Percentiles rank a stretch among this genome's conserved stretches.
These are phyloP conservation scores for Perca fluviatilis DNA, from an alignment of 2,113 vertebrate species.

Conservation along the genomic window DNA sequence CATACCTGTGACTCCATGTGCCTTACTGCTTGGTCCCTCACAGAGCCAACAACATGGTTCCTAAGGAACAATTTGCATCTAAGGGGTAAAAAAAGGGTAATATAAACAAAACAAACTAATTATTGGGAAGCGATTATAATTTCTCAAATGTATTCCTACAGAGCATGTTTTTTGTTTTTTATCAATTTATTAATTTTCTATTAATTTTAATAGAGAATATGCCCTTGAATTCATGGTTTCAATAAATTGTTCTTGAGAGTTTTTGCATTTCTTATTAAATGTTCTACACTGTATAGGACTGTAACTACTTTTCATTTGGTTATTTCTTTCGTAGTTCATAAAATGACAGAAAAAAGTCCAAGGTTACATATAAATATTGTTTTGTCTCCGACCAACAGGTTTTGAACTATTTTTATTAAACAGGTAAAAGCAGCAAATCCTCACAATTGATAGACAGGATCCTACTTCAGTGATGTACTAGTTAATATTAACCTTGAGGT, in stretches of 20 bases:
- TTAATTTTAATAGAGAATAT: background rate
- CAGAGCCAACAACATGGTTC: background rate
- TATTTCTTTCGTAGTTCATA: background rate
- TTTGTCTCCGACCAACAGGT: background rate
- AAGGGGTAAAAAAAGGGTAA: background rate
- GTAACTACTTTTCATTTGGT: too few relatives aligned
- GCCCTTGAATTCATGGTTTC: background rate
- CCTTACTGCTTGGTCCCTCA: too few relatives aligned
- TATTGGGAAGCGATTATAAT: background rate
- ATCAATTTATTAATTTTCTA: too few relatives aligned
- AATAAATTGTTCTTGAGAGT: too few relatives aligned
- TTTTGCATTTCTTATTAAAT: background rate
- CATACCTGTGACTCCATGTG: too few relatives aligned
- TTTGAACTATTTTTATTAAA: too few relatives aligned
- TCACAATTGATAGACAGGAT: background rate
- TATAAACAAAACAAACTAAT: background rate
- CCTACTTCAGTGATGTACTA: background rate
- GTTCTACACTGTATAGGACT: too few relatives aligned
- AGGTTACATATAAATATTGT: background rate
- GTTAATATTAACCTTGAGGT: constrained; percentile 32
- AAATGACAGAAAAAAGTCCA: background rate
- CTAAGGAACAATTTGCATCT: background rate
- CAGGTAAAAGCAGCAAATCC: background rate
- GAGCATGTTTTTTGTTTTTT: background rate
- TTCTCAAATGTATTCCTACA: background rate